phyloP scores from a whole-genome alignment of 2,888 invertebrate species.

The Ectemnius continuus region DNA sequence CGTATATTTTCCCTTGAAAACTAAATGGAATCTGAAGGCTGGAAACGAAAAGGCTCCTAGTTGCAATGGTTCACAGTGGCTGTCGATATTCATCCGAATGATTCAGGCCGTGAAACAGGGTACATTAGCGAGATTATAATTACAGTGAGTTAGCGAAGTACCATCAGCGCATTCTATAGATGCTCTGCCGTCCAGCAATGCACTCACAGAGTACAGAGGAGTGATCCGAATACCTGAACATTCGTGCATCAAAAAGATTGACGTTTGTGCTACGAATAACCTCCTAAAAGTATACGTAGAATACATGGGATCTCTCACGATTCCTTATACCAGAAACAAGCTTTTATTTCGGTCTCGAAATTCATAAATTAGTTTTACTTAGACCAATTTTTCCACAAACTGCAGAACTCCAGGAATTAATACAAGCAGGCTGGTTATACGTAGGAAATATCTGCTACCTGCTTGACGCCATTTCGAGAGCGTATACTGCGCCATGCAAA shows the following conservation, averaged over 20 bases:
- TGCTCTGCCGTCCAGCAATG: conserved; percentile 22
- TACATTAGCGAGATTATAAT: conserved; percentile 69
- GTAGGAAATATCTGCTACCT: no score
- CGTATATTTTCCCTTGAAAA: no score
- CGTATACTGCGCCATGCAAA: conserved; percentile 46
- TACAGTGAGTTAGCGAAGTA: conserved; percentile 57
- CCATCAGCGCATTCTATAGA: conserved; percentile 29
- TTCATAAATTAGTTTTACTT: no score
- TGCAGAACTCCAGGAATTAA: no score
- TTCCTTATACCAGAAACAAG: no score
- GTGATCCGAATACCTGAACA: conserved; percentile 31
- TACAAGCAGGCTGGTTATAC: no score
- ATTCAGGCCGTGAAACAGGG: conserved; percentile 27
- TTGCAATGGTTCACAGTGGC: background rate
- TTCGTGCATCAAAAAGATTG: conserved; percentile 37
- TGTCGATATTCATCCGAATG: background rate
- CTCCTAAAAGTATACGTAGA: no score
- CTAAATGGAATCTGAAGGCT: no score
- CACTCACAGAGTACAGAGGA: conserved; percentile 12
- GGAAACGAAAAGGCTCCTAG: conserved; percentile 3
- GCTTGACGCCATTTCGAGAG: conserved; percentile 27
- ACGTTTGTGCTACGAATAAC: no score
- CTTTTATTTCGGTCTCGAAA: no score
- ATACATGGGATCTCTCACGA: no score
- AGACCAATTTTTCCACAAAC: no score